Evolutionary conservation across 2,888 invertebrate genomes (phyloP), one percentile per base, ranked within the genome.

Genomic region (Amphipoea lucens): DNA sequence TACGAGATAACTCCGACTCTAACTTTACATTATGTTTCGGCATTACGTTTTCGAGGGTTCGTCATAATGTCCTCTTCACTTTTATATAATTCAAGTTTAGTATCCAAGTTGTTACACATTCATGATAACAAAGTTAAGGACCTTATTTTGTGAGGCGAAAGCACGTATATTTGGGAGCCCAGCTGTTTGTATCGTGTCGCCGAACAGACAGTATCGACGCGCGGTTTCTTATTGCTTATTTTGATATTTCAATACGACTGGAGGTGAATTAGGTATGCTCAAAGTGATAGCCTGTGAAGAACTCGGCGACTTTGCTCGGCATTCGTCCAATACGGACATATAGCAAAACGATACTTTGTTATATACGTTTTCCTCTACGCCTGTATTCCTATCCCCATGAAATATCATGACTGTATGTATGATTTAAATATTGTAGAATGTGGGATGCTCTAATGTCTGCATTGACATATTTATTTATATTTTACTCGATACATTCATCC

Each of bases 281-380:
- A 89, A 90, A 90, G 88, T 90, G 87, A 90, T 89, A 91, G 84
- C 89, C 86, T 89, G 81, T 89, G 67, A 87, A 85, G 81, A 86
- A 83, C 78, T 82, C 76, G 73, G 90, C 87, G 88, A 86, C 83
- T 89, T 75, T 73, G 78, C 74, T 87, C 91, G 92, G 92, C 92
- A 87, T 68, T 79, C 82, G 54, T 88, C 92, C 91, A 92, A 88
- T 85, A 84, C 83, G 74, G 62, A 82, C 65, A 82, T 81, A 89
- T 84, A 88, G 77, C 79, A 79, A 83, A 87, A 86, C 79, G 71
- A 79, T 81, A 82, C 73, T 82, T 85, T 70, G 74, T 66, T 85
- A 79, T 84, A 81, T 80, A 88, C 81, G 88, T 89, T 90, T 88
- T 87, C 88, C 89, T 88, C 85, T 81, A 79, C 82, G 77, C 79